Percentiles rank a stretch among this genome's conserved stretches.
These are phyloP conservation scores for cattle (Bos taurus) DNA, from an alignment of 2,113 vertebrate species.

Conservation along the genomic window DNA sequence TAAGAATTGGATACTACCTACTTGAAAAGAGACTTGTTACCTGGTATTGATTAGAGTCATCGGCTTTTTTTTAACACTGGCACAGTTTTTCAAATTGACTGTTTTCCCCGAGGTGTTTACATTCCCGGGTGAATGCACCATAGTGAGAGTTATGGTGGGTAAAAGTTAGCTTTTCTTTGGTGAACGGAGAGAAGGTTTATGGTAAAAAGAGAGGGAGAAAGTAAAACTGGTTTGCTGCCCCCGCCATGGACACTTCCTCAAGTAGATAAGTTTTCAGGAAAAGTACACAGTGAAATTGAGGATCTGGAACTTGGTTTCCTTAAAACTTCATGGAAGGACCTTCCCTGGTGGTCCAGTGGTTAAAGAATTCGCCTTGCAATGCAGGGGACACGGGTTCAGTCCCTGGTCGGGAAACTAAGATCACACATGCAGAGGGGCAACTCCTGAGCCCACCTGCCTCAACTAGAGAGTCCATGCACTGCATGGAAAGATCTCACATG, in stretches of 20 bases:
- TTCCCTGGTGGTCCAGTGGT: not conserved
- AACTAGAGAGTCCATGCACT: not conserved
- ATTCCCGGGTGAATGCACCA: not conserved
- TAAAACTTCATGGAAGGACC: not conserved
- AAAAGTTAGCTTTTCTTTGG: not conserved
- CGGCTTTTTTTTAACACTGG: not conserved
- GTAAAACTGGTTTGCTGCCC: not conserved
- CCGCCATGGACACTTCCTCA: not conserved
- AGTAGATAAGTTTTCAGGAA: not conserved
- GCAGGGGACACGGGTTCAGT: not conserved
- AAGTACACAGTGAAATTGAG: not conserved
- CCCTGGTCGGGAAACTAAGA: not conserved
- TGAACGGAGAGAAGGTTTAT: not conserved
- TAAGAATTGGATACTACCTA: not conserved
- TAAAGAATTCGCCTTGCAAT: not conserved
- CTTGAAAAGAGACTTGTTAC: constrained; percentile 15
- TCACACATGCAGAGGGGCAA: not conserved
- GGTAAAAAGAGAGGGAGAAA: not conserved
- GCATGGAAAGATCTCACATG: not conserved
- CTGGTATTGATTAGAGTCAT: constrained; percentile 3
- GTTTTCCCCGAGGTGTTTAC: constrained; percentile 1
- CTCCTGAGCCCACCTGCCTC: not conserved
- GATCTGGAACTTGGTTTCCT: not conserved
- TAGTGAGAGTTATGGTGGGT: not conserved
- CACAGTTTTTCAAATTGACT: constrained; percentile 27